Base-by-base conservation (phyloP, 2,797 vertebrate species). In the Thaleichthys pacificus region DNA sequence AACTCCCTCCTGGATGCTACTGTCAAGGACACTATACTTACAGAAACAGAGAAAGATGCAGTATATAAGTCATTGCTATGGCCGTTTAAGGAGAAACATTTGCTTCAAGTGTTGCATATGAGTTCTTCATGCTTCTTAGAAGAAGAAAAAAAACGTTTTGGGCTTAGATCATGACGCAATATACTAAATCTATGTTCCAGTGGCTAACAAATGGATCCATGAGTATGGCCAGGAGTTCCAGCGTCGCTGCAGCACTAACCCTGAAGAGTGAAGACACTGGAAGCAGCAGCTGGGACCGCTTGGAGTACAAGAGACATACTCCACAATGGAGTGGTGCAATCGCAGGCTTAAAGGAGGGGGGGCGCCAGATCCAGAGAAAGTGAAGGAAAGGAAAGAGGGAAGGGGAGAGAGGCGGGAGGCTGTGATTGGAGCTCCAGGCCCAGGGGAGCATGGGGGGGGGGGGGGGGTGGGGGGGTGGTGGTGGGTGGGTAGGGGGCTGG, bases 191-290 rank as follows among this genome's bases (percentile, higher is more conserved):
- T 73, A 65, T 82, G 7, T 91, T 91, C 17, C 88, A 99, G 97
- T 97, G 91, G 97, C 96, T 1, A 98, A 98, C 86, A 98, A 98
- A 72, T 98, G 96, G 97, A 94, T 98, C 79, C 97, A 98, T 0
- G 97, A 98, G 70, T 81, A 95, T 0, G 97, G 97, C 24, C 97
- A 99, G 89, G 97, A 98, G 82, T 98, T 98, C 79, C 93, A 90
- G 28, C 90, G 93, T 60, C 95, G 89, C 9, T 98, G 97, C 84
- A 85, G 93, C 70, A 66, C 89, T 8, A 76, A 93, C 67, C 93
- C 94, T 0, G 85, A 85, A 5, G 95, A 96, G 75, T 98, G 91
- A 96, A 72, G 22, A n/a, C 70, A 61, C 61, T 68, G 19, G n/a
- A 58, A 79, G 68, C 47, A 3, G 68, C 19, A 57, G 49, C 60